Evolutionary conservation across 92 coral and sea anemone species (phyloP).

Genomic region (Blastomussa wellsi): DNA sequence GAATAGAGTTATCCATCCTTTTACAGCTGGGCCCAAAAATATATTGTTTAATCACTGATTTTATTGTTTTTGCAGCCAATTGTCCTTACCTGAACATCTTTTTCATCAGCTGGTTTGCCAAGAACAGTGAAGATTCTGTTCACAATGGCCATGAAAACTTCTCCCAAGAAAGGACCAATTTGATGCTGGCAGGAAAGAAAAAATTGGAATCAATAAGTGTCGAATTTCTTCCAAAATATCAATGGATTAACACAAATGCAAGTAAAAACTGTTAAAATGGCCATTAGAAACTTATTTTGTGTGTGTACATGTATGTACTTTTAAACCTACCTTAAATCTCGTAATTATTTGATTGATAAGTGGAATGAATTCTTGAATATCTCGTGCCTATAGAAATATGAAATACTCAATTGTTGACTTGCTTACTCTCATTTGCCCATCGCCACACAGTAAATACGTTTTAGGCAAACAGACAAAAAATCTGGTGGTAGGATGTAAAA

Average conservation of each 20-base stretch:
- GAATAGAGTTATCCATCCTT: too few relatives aligned
- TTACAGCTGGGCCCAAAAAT: too few relatives aligned
- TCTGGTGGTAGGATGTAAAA: too few relatives aligned
- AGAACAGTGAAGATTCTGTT: slow-evolving; percentile 87
- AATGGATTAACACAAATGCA: not conserved
- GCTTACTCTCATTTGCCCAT: not conserved
- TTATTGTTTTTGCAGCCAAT: too few relatives aligned
- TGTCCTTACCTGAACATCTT: slow-evolving; percentile 77
- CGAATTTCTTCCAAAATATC: not conserved
- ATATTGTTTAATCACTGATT: too few relatives aligned
- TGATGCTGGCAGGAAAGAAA: slow-evolving; percentile 55
- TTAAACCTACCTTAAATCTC: slow-evolving; percentile 85
- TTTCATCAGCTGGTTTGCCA: slow-evolving; percentile 75
- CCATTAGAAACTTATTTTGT: too few relatives aligned
- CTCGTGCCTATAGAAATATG: slow-evolving; percentile 74
- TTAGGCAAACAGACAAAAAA: too few relatives aligned
- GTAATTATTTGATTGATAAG: slow-evolving; percentile 90
- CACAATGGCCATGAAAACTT: slow-evolving; percentile 95
- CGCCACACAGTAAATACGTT: too few relatives aligned
- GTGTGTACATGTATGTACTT: not conserved
- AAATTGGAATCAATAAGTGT: not conserved
- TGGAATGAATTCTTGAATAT: slow-evolving; percentile 97
- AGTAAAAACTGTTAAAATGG: not conserved
- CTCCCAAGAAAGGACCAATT: slow-evolving; percentile 86
- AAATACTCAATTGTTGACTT: not conserved